A percentile compares a stretch with the other conserved stretches of the same genome.
Evolutionary conservation across 2,113 vertebrate genomes (phyloP).

Genomic region (Sylvilagus bachmani): DNA sequence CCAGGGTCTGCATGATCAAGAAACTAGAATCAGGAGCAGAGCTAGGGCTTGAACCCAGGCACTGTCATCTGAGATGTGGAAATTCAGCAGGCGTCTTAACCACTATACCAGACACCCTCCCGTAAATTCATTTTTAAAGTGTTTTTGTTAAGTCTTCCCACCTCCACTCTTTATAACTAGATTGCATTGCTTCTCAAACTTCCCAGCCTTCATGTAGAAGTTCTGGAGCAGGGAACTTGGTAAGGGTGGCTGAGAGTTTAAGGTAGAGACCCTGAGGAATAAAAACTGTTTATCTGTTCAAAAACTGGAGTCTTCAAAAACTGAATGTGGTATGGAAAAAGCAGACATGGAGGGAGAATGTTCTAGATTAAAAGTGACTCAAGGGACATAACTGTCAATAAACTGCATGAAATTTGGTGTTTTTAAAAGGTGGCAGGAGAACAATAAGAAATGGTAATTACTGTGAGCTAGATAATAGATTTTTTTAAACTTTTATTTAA

Average conservation of each 20-base stretch:
- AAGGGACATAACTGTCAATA: not conserved
- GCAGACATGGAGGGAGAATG: not conserved
- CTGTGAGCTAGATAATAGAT: not conserved
- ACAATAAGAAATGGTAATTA: not conserved
- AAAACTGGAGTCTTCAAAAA: conserved; percentile 27
- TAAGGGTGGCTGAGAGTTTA: not conserved
- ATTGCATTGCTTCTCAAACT: not conserved
- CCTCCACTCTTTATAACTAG: not conserved
- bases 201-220: not conserved
- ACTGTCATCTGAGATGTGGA: too few species aligned
- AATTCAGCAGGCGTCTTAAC: too few species aligned
- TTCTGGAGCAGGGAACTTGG: not conserved
- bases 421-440: not conserved
- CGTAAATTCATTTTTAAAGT: not conserved
- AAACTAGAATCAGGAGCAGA: too few species aligned
- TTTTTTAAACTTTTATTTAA: too few species aligned
- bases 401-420: not conserved
- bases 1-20: too few species aligned
- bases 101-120: too few species aligned
- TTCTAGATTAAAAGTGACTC: not conserved
- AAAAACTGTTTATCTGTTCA: not conserved
- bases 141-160: not conserved
- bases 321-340: not conserved
- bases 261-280: not conserved
- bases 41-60: too few species aligned